A percentile compares a stretch with the other conserved stretches of the same genome.
Evolutionary conservation across 2,113 vertebrate species (phyloP).

Genomic region (Corythornis cristatus): DNA sequence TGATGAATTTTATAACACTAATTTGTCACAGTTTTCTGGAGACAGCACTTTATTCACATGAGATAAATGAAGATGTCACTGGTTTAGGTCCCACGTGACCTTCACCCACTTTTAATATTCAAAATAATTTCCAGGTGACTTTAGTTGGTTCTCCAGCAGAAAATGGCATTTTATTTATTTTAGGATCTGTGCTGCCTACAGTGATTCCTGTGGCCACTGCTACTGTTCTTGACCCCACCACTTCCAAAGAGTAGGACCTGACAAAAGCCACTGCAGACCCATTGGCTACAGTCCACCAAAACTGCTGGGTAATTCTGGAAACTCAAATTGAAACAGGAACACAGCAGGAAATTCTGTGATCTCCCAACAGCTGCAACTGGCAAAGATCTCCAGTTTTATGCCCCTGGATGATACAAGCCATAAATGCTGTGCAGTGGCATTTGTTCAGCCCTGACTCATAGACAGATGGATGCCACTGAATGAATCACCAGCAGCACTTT

Average conservation of each 20-base stretch:
- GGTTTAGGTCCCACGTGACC: not conserved
- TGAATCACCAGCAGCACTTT: conserved; percentile 60
- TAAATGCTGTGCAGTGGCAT: conserved; percentile 21
- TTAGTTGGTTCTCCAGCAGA: not conserved
- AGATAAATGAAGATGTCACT: not conserved
- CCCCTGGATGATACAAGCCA: not conserved
- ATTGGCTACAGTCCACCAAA: not conserved
- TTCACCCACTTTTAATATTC: not conserved
- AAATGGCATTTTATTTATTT: not conserved
- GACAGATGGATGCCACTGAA: not conserved
- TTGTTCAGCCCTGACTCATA: conserved; percentile 66
- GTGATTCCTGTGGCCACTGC: not conserved
- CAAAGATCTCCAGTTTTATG: not conserved
- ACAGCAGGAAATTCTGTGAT: not conserved
- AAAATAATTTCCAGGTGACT: not conserved
- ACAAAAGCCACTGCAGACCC: not conserved
- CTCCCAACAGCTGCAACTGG: not conserved
- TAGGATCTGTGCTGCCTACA: not conserved
- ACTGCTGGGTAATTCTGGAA: not conserved
- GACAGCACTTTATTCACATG: no score
- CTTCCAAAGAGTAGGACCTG: not conserved
- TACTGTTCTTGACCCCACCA: not conserved
- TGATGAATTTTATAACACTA: not conserved
- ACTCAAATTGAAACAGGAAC: not conserved
- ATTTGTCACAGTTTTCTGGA: not conserved